A percentile compares a stretch with the other conserved stretches of the same genome.
Conservation (phyloP, 2,113 vertebrate genomes). For the Otis tarda region DNA sequence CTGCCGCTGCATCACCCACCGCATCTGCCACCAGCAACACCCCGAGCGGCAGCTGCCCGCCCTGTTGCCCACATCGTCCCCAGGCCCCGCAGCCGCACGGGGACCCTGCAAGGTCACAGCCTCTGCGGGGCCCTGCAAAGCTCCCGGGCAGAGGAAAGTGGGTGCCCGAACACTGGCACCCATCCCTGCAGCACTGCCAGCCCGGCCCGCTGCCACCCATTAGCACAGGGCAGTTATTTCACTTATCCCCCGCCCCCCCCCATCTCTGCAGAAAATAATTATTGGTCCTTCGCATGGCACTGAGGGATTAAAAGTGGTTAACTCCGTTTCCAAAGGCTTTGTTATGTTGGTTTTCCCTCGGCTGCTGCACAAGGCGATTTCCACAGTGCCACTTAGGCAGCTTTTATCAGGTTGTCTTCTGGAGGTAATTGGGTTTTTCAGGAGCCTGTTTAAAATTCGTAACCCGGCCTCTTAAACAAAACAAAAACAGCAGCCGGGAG, state of each 20-base stretch:
- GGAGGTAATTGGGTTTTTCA: slow-evolving; percentile 66
- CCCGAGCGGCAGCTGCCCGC: neutral
- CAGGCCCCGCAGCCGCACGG: neutral
- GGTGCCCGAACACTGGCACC: neutral
- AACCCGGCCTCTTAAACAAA: slow-evolving; percentile 41
- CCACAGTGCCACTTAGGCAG: slow-evolving; percentile 58
- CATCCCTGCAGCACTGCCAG: neutral
- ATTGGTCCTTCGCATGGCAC: slow-evolving; percentile 41
- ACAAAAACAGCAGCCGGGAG: slow-evolving; percentile 45
- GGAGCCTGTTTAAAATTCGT: slow-evolving; percentile 56
- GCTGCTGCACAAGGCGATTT: slow-evolving; percentile 63
- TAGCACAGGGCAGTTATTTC: slow-evolving; percentile 31
- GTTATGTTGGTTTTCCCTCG: slow-evolving; percentile 63
- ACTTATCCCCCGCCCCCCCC: neutral
- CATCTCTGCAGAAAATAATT: slow-evolving; percentile 45
- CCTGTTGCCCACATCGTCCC: neutral
- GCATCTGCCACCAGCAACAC: rapidly evolving
- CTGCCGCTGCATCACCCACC: rapidly evolving
- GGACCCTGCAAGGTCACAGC: slow-evolving; percentile 20
- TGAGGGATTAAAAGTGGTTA: slow-evolving; percentile 66
- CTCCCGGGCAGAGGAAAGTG: neutral
- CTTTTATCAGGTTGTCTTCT: slow-evolving; percentile 63
- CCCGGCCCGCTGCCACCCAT: neutral
- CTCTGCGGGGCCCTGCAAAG: neutral
- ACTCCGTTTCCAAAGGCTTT: slow-evolving; percentile 71